phyloP scores from a whole-genome alignment of 2,797 vertebrate genomes.

The Rachycentron canadum region DNA sequence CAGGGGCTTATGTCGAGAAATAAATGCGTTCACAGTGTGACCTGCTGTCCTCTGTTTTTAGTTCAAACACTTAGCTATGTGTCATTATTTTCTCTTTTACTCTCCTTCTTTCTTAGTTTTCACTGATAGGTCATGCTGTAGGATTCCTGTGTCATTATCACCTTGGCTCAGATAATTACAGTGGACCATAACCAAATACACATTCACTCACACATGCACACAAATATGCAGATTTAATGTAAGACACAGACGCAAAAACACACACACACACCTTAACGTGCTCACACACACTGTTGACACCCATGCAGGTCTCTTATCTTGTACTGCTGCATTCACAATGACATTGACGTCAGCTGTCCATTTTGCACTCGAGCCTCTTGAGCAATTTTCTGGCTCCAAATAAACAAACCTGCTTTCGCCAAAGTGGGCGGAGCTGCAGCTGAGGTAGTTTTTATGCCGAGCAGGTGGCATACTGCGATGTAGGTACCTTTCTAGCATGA shows the following conservation, averaged over 20 bases:
- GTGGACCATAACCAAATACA: neutral
- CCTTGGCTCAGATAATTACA: slow-evolving; percentile 21
- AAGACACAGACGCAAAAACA: too few relatives aligned
- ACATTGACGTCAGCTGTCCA: slow-evolving; percentile 18
- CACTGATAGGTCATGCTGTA: neutral
- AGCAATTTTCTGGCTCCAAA: slow-evolving; percentile 29
- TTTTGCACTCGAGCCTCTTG: slow-evolving; percentile 17
- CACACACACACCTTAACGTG: neutral
- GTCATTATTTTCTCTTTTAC: slow-evolving; percentile 1
- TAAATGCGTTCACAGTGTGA: slow-evolving; percentile 46
- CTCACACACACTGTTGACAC: neutral
- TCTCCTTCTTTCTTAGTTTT: neutral
- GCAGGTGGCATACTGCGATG: slow-evolving; percentile 19
- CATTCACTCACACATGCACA: neutral
- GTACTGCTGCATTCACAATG: neutral
- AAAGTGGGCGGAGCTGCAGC: slow-evolving; percentile 31
- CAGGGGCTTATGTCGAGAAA: slow-evolving; percentile 39
- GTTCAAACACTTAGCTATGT: slow-evolving; percentile 24
- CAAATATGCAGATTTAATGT: neutral
- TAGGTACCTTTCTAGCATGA: slow-evolving; percentile 22
- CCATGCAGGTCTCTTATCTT: neutral
- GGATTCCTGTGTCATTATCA: slow-evolving; percentile 9
- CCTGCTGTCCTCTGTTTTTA: slow-evolving; percentile 19
- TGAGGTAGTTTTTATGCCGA: slow-evolving; percentile 38
- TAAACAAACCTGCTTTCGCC: slow-evolving; percentile 21